Evolutionary conservation across 2,888 invertebrate species (phyloP).

Genomic region (Machimus rusticus): DNA sequence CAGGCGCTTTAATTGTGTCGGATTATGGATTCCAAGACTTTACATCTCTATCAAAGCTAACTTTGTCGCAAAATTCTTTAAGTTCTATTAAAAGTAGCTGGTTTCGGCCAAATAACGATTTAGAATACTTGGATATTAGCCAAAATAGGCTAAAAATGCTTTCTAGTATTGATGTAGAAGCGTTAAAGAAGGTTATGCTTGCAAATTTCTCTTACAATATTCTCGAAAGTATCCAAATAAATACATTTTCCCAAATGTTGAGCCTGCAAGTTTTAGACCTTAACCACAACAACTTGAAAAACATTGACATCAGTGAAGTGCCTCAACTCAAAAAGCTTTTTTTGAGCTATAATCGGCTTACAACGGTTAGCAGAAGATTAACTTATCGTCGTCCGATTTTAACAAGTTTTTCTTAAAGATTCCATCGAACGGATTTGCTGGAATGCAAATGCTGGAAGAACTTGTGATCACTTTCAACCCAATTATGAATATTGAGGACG

Average conservation of each 20-base stretch:
- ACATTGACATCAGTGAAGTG: constrained; percentile 51
- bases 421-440: neutral
- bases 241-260: constrained; percentile 51
- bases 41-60: constrained; percentile 53
- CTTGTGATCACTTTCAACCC: constrained; percentile 52
- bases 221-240: constrained; percentile 50
- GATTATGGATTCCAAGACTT: constrained; percentile 54
- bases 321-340: constrained; percentile 51
- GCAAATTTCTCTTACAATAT: constrained; percentile 53
- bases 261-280: constrained; percentile 54
- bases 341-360: constrained; percentile 53
- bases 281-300: constrained; percentile 54
- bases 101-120: constrained; percentile 50
- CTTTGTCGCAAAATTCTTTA: constrained; percentile 54
- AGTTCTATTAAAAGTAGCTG: constrained; percentile 50
- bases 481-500: constrained; percentile 52
- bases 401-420: neutral
- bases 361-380: neutral
- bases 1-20: constrained; percentile 50
- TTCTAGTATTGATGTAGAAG: constrained; percentile 49
- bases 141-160: constrained; percentile 53
- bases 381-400: neutral
- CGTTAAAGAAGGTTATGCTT: constrained; percentile 52
- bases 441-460: constrained; percentile 50
- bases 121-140: constrained; percentile 56